Evolutionary conservation across 2,797 vertebrate species (phyloP).

Genomic region (Enteromius unitaeniatus): DNA sequence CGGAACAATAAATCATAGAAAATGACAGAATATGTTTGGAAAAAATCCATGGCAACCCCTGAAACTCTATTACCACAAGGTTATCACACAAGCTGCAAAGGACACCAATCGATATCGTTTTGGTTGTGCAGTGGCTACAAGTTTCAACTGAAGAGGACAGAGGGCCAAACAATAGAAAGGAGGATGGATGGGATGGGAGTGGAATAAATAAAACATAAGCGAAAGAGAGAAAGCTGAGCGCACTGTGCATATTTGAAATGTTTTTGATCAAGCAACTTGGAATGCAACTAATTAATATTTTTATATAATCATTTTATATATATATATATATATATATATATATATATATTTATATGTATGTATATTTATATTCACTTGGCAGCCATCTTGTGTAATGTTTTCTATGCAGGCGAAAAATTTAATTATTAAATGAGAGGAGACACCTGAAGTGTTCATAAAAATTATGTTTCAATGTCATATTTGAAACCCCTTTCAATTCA

Average conservation of each 20-base stretch:
- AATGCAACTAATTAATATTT: not conserved
- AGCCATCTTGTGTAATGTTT: too few species aligned
- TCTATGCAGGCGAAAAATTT: too few species aligned
- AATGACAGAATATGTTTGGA: conserved; percentile 77
- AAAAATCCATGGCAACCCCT: conserved; percentile 75
- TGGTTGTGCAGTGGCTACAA: conserved; percentile 60
- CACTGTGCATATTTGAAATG: not conserved
- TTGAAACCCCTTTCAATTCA: not conserved
- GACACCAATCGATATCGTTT: conserved; percentile 75
- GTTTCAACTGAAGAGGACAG: conserved; percentile 10
- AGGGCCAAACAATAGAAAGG: not conserved
- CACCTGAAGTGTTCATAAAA: not conserved
- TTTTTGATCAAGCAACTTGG: not conserved
- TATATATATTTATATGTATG: too few species aligned
- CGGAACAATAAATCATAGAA: conserved; percentile 75
- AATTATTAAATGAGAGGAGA: not conserved
- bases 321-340: too few species aligned
- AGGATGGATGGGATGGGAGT: conserved; percentile 5
- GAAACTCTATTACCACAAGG: conserved; percentile 77
- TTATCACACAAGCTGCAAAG: conserved; percentile 72
- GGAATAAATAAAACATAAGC: not conserved
- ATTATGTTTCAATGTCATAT: not conserved
- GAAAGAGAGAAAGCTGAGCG: not conserved
- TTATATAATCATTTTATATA: too few species aligned
- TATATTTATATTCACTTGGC: not conserved